Conservation (phyloP, 2,888 invertebrate species). For the Oxytorus armatus region DNA sequence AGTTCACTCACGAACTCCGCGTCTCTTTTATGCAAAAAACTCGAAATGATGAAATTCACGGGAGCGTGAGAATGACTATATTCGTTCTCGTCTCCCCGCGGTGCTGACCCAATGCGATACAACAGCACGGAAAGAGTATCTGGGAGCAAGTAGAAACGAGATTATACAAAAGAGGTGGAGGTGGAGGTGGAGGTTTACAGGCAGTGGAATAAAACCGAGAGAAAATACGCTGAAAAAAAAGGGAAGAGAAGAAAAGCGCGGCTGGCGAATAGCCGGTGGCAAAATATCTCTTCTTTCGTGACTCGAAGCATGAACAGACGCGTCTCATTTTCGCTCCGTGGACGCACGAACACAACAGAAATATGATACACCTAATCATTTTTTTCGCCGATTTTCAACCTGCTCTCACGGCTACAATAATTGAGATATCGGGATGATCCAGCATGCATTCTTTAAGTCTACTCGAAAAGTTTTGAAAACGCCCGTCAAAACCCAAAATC, state of each 20-base stretch:
- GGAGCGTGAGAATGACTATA: slow-evolving; percentile 20
- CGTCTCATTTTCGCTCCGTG: no score
- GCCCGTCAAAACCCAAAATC: no score
- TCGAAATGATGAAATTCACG: slow-evolving; percentile 53
- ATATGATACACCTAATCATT: slow-evolving; percentile 5
- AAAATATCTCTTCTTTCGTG: slow-evolving; percentile 9
- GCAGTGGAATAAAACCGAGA: no score
- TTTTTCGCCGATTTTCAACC: no score
- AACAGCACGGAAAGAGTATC: neutral
- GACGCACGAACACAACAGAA: no score
- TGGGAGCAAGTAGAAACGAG: slow-evolving; percentile 8
- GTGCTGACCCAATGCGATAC: slow-evolving; percentile 3
- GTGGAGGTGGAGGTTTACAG: no score
- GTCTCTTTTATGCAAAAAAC: slow-evolving; percentile 50
- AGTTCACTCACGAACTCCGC: slow-evolving; percentile 18
- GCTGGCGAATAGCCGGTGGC: slow-evolving; percentile 15
- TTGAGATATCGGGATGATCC: no score
- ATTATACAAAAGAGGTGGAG: neutral
- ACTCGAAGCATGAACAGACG: no score
- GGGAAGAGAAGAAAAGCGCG: neutral
- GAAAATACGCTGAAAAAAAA: slow-evolving; percentile 1
- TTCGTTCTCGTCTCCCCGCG: slow-evolving; percentile 1
- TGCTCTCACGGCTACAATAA: no score
- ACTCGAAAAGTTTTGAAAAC: no score
- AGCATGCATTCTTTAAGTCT: no score